These are phyloP conservation scores for Ischnura elegans DNA, from an alignment of 2,888 invertebrate species.

Conservation along the genomic window DNA sequence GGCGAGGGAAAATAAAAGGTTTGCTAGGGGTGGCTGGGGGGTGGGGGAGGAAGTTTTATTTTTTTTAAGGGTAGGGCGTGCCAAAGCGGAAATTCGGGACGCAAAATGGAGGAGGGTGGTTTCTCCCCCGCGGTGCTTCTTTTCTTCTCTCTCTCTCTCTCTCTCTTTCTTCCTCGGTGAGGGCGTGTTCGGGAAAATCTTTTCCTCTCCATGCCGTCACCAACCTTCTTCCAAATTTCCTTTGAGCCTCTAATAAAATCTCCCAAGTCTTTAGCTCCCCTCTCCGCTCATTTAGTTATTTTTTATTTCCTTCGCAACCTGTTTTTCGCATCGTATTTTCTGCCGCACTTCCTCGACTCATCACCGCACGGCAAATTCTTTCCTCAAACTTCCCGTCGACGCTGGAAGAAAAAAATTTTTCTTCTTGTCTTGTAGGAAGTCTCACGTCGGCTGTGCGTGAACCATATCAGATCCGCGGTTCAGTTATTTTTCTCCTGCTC, in stretches of 20 bases:
- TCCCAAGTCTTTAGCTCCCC: background rate
- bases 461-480: no score
- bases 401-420: no score
- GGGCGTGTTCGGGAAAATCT: no score
- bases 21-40: no score
- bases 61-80: background rate
- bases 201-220: background rate
- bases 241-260: background rate
- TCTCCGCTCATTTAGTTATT: background rate
- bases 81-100: conserved; percentile 7
- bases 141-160: background rate
- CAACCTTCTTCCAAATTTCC: background rate
- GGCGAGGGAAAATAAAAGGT: background rate
- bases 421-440: no score
- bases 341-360: background rate
- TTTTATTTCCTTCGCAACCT: background rate
- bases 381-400: background rate
- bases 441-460: no score
- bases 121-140: background rate
- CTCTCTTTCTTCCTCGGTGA: background rate
- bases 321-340: background rate
- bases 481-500: no score
- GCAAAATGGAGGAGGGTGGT: background rate
- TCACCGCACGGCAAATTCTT: background rate
- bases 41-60: no score